Evolutionary conservation across 2,888 invertebrate genomes (phyloP), one percentile per base, ranked within the genome.

Genomic region (Caenorhabditis auriculariae): DNA sequence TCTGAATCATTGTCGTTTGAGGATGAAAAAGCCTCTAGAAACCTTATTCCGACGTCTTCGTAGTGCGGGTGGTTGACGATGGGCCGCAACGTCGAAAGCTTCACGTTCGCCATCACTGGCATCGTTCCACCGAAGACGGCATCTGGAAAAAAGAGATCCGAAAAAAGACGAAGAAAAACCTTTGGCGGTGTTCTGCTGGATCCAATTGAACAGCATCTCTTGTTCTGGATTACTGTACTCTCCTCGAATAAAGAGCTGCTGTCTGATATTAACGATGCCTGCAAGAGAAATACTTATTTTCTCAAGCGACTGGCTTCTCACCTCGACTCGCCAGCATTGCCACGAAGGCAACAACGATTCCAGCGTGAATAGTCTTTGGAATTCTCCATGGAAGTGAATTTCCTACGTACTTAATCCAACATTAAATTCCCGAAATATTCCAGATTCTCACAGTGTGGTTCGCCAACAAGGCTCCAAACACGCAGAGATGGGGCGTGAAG

Each of bases 61-160:
- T 91, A 90, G 80, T 91, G 91, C 0, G 92, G 91, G 83, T 92
- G 91, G 65, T 90, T 89, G 0, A 90, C 88, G 44, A 92, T 87
- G 0, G 91, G 89, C 27, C 91, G 84, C 6, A 87, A 84, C 0
- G 91, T 89, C 12, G 88, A 87, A 53, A 93, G 83, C 84, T 91
- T 87, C 15, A 92, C 85, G 37, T 89, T 88, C 9, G 91, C 90
- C 86, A 90, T 88, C 0, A 90, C 85, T 0, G 91, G 90, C 88
- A 91, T 89, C 44, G 91, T 89, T 4, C 91, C 91, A 19, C 90
- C 91, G 84, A 91, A 91, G 29, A 88, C 89, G 0, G 88, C 88
- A 64, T 86, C 84, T 84, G 43, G 43, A 70, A 44, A 28, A 21
- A 35, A 17, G n/a, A 6, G 19, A 19, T n/a, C 23, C 23, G n/a